These are phyloP conservation scores for Caradrina kadenii DNA, from an alignment of 2,888 invertebrate species.

Conservation along the genomic window DNA sequence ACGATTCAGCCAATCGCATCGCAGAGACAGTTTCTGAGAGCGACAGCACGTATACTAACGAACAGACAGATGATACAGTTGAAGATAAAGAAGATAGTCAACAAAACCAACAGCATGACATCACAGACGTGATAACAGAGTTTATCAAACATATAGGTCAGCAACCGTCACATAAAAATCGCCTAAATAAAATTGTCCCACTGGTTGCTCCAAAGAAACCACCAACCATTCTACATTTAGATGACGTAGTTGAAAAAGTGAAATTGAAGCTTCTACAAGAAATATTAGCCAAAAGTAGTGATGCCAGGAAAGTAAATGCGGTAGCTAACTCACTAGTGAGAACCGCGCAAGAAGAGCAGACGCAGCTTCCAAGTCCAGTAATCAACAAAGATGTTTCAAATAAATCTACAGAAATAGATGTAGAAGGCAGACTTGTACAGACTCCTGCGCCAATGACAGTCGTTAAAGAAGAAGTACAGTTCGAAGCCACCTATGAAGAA, in stretches of 20 bases:
- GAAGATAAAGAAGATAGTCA: conserved; percentile 7
- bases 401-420: background rate
- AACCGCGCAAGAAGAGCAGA: background rate
- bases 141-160: background rate
- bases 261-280: conserved; percentile 24
- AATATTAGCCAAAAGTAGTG: background rate
- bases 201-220: rapidly evolving
- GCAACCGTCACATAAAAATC: background rate
- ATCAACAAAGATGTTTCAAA: conserved; percentile 1
- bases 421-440: background rate
- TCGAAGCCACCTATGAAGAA: conserved; percentile 21
- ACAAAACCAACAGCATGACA: background rate
- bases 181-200: background rate
- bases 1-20: conserved; percentile 66
- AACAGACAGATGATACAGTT: background rate
- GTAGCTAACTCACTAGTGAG: background rate
- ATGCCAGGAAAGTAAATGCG: background rate
- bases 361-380: background rate
- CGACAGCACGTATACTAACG: background rate
- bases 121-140: background rate
- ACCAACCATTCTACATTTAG: background rate
- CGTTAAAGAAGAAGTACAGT: conserved; percentile 7
- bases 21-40: conserved; percentile 60
- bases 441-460: conserved; percentile 5
- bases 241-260: conserved; percentile 17